phyloP scores from a whole-genome alignment of 1,140 invertebrate genomes.

The Lerema accius region DNA sequence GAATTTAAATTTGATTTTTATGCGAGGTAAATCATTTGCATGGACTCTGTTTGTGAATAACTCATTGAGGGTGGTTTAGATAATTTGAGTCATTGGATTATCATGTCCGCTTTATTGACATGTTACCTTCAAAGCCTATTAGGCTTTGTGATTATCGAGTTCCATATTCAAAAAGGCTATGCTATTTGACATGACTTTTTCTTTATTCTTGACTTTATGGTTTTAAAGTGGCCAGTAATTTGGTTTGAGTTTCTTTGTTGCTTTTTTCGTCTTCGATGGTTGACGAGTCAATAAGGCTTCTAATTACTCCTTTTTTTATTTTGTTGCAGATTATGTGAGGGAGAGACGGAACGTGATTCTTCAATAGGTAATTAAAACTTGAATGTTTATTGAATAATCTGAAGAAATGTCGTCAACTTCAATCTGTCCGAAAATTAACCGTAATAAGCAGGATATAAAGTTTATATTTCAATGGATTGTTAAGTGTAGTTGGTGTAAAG shows the following conservation, averaged over 20 bases:
- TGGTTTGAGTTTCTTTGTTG: too few relatives aligned
- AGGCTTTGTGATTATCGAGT: slow-evolving; percentile 6
- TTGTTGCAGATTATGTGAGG: slow-evolving; percentile 23
- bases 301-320: too few relatives aligned
- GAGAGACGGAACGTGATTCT: not conserved
- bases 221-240: too few relatives aligned
- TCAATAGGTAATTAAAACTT: not conserved
- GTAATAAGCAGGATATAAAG: too few relatives aligned
- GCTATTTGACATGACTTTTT: not conserved
- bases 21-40: slow-evolving; percentile 3
- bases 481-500: too few relatives aligned
- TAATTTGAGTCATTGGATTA: not conserved
- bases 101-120: slow-evolving; percentile 5
- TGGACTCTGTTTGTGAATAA: slow-evolving; percentile 1
- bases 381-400: too few relatives aligned
- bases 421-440: too few relatives aligned
- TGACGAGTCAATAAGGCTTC: not conserved
- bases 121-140: too few relatives aligned
- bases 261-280: too few relatives aligned
- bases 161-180: slow-evolving; percentile 15
- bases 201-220: not conserved
- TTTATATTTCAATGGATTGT: too few relatives aligned
- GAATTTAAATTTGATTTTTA: slow-evolving; percentile 10
- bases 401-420: too few relatives aligned
- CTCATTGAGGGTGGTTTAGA: not conserved